Base-by-base conservation (phyloP, 2,113 vertebrate genomes). In the Sylvia atricapilla region DNA sequence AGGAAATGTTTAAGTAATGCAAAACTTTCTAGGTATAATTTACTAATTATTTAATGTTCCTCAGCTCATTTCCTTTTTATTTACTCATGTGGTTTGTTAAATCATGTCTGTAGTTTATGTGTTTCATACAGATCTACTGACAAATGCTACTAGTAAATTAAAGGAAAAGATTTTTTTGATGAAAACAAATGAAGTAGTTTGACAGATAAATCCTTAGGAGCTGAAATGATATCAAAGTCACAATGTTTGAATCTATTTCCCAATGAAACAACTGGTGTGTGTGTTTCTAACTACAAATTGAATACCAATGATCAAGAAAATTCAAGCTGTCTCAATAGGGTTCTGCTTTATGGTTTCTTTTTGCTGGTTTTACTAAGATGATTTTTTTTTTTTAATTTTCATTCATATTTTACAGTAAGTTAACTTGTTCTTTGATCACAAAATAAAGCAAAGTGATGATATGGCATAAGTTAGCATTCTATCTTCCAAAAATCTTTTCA, bases 371-470 rank as follows among this genome's bases (percentile, higher is more conserved):
- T 80, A 56, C 9, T 47, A 59, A 47, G 27, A 3, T 41, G 27
- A 3, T 41, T 33, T 33, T 31, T 1, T 0, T n/a, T 28, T 1
- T 0, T 3, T 9, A 1, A 28, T 35, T 31, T 74, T 75, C 7
- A 28, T 68, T 89, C 55, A 39, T 43, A 37, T 53, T 94, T 94
- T 66, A 37, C n/a, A 46, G 31, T 83, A 43, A 84, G 50, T 46
- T 50, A 81, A 55, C 20, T 53, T 78, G 15, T 72, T 35, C 41
- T 94, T 89, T 75, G 15, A 64, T 85, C 16, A 18, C 6, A 28
- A 18, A 67, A 24, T 82, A 60, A 94, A 91, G 14, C 41, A 77
- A 74, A 55, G 84, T 81, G 74, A 46, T 5, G 3, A 44, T 43
- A 43, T 43, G 9, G 35, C 43, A 75, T 27, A 84, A 35, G 69